Percentiles rank a stretch among this genome's conserved stretches.
Conservation (phyloP, 1,140 invertebrate species). For the Scylla paramamosain region DNA sequence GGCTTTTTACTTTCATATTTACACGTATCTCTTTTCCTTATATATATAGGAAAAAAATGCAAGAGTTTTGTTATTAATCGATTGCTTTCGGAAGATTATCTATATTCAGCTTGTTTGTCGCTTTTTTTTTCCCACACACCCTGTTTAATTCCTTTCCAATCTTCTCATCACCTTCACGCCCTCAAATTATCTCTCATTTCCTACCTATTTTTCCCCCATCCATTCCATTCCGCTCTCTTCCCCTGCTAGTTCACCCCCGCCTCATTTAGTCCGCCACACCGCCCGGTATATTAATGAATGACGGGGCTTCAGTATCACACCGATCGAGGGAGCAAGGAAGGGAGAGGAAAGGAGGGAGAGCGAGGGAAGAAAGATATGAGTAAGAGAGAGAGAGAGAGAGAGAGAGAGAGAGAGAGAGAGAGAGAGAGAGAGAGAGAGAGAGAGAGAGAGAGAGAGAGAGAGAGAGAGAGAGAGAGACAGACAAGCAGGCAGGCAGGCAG, state of each 20-base stretch:
- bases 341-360: not conserved
- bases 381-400: not conserved
- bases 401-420: constrained; percentile 29
- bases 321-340: constrained; percentile 13
- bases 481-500: not conserved
- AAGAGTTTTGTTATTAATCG: not conserved
- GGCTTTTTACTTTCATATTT: not conserved
- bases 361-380: not conserved
- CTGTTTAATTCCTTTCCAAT: not conserved
- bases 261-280: not conserved
- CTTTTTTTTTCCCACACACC: not conserved
- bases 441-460: constrained; percentile 26
- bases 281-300: constrained; percentile 61
- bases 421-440: not conserved
- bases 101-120: not conserved
- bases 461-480: not conserved
- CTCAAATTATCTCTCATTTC: constrained; percentile 30
- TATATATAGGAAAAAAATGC: not conserved
- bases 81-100: not conserved
- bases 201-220: not conserved
- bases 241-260: not conserved
- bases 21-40: not conserved
- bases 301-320: constrained; percentile 44
- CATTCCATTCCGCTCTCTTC: not conserved
- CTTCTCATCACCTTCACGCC: constrained; percentile 18